Conservation (phyloP, 2,113 vertebrate species). For the Myxocyprinus asiaticus region DNA sequence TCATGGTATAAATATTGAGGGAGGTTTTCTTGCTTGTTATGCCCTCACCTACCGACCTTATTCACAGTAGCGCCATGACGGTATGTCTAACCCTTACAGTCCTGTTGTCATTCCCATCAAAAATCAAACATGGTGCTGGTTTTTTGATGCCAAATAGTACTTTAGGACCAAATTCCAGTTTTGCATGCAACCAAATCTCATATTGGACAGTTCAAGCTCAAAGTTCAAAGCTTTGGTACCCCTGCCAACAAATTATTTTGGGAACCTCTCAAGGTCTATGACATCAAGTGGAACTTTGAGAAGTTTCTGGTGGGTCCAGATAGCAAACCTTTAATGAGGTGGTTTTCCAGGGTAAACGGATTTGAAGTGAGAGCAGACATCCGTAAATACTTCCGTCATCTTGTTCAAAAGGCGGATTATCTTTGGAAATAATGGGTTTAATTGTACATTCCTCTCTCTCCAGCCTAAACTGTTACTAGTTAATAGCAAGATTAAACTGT, state of each 20-base stretch:
- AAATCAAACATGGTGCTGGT: too few relatives aligned
- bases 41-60: too few relatives aligned
- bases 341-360: constrained; percentile 79
- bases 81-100: too few relatives aligned
- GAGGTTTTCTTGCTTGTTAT: too few relatives aligned
- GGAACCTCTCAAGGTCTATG: constrained; percentile 82
- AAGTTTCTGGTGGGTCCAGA: constrained; percentile 91
- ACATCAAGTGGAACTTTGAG: constrained; percentile 99
- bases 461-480: not conserved
- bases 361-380: constrained; percentile 76
- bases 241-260: constrained; percentile 82
- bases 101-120: too few relatives aligned
- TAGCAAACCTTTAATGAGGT: constrained; percentile 85
- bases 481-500: not conserved
- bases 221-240: constrained; percentile 78
- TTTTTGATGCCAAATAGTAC: too few relatives aligned
- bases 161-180: too few relatives aligned
- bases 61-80: too few relatives aligned
- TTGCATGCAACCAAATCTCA: too few relatives aligned
- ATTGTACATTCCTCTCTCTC: not conserved
- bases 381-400: constrained; percentile 63
- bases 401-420: constrained; percentile 29
- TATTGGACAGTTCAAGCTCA: too few relatives aligned
- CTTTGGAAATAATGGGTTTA: not conserved
- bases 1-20: too few relatives aligned